Conservation (phyloP, 2,797 vertebrate species). For the Bufotes viridis region DNA sequence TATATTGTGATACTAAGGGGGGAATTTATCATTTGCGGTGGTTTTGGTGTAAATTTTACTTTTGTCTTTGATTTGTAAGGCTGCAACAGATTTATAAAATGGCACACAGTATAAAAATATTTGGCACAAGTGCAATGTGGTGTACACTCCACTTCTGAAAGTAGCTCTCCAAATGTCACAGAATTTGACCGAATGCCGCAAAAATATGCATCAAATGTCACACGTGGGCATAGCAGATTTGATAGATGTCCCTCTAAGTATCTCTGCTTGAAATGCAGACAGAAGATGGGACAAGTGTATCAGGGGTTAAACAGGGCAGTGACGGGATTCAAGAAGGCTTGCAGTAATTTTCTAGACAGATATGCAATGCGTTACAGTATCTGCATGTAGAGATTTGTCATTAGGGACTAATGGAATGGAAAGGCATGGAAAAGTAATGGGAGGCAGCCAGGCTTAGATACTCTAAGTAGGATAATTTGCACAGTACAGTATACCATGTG, state of each 20-base stretch:
- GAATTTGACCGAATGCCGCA: no score
- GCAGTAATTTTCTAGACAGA: constrained; percentile 38
- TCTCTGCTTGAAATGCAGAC: neutral
- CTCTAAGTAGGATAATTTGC: constrained; percentile 18
- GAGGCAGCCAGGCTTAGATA: constrained; percentile 36
- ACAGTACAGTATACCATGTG: neutral
- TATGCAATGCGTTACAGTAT: constrained; percentile 32
- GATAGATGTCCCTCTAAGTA: neutral
- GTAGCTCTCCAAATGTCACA: no score
- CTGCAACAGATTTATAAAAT: no score
- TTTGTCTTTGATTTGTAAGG: no score
- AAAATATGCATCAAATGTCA: no score
- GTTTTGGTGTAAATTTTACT: no score
- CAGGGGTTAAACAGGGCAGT: constrained; percentile 19
- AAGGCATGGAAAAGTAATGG: constrained; percentile 26
- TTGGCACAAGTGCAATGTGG: no score
- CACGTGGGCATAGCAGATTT: no score
- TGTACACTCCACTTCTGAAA: no score
- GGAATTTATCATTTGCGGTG: no score
- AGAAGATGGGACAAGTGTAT: neutral
- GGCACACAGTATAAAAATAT: no score
- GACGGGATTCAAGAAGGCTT: constrained; percentile 23
- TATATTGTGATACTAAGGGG: no score
- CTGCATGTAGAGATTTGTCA: constrained; percentile 43
- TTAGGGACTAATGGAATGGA: constrained; percentile 38